A percentile compares a stretch with the other conserved stretches of the same genome.
These are phyloP conservation scores for Drosophila subobscura DNA, from an alignment of 1,140 invertebrate genomes.

Conservation along the genomic window DNA sequence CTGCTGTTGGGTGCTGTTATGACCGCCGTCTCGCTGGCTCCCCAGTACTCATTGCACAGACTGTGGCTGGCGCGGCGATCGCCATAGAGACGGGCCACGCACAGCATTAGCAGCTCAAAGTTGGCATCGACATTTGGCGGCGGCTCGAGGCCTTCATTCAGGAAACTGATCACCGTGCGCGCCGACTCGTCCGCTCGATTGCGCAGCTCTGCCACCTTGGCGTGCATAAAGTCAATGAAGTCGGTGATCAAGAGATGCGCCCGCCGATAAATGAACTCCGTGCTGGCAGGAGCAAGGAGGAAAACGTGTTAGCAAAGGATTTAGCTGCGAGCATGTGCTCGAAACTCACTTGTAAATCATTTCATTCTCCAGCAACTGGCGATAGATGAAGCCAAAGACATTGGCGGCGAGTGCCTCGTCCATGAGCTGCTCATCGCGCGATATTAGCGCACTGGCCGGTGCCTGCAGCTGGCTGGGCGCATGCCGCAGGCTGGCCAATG, in stretches of 20 bases:
- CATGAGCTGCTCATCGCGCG: slow-evolving; percentile 89
- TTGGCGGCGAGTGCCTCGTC: slow-evolving; percentile 91
- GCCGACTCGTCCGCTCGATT: slow-evolving; percentile 95
- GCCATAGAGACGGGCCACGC: slow-evolving; percentile 91
- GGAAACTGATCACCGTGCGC: slow-evolving; percentile 91
- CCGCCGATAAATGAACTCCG: slow-evolving; percentile 90
- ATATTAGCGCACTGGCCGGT: slow-evolving; percentile 84
- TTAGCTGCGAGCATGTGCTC: no score
- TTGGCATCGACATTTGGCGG: slow-evolving; percentile 90
- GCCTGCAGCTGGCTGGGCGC: slow-evolving; percentile 65
- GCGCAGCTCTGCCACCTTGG: slow-evolving; percentile 90
- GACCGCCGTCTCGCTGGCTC: slow-evolving; percentile 85
- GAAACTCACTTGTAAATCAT: slow-evolving; percentile 88
- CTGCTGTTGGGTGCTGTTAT: slow-evolving; percentile 26
- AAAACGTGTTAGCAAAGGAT: no score
- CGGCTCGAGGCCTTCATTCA: slow-evolving; percentile 91
- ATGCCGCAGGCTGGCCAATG: slow-evolving; percentile 90
- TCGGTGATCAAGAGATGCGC: slow-evolving; percentile 95
- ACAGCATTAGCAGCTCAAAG: slow-evolving; percentile 92
- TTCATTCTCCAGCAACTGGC: slow-evolving; percentile 89
- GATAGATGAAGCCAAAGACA: slow-evolving; percentile 91
- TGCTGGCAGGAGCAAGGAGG: slow-evolving; percentile 12
- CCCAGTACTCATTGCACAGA: slow-evolving; percentile 93
- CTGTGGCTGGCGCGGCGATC: slow-evolving; percentile 90
- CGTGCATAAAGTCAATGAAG: slow-evolving; percentile 96